Evolutionary conservation across 2,797 vertebrate species (phyloP), one percentile per base, ranked within the genome.

Genomic region (Euthynnus affinis): DNA sequence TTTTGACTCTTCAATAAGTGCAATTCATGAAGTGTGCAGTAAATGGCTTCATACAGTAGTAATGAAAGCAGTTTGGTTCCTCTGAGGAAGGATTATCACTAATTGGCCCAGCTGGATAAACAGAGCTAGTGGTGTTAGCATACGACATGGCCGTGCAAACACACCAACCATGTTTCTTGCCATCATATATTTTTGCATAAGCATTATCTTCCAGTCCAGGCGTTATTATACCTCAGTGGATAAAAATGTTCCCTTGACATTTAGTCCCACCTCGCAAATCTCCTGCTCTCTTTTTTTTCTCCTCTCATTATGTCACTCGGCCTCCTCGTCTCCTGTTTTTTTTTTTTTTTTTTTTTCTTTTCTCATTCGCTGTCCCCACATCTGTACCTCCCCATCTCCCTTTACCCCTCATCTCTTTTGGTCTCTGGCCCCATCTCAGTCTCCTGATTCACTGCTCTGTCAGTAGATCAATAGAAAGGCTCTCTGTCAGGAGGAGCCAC

Each of bases 51-150:
- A 83, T 74, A 76, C 78, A 77, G 77, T 60, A 78, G 71, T 83
- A 83, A 86, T 89, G 85, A 87, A 86, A 90, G 81, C 78, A 70
- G 80, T 80, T 82, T 81, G 80, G 82, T 86, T 87, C 87, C 91
- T 91, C 86, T 71, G 85, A 88, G 90, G 86, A 83, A 82, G 79
- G 89, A 92, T 91, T 90, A 90, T 66, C 22, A 9, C 82, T 91
- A 91, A 92, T 92, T 93, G 89, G 90, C 87, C 89, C 91, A 89
- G 90, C 89, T 93, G 91, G 87, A 86, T 87, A 86, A 91, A 91
- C 78, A 86, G 66, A 85, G 82, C 79, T 48, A 63, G 70, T 69
- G 76, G 76, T 83, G 87, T 88, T 83, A 90, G 72, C 78, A 56
- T 55, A 68, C 75, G 58, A 75, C 76, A 74, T 27, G 18, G 72